Conservation (phyloP, 2,113 vertebrate genomes). For the Mirounga angustirostris region DNA sequence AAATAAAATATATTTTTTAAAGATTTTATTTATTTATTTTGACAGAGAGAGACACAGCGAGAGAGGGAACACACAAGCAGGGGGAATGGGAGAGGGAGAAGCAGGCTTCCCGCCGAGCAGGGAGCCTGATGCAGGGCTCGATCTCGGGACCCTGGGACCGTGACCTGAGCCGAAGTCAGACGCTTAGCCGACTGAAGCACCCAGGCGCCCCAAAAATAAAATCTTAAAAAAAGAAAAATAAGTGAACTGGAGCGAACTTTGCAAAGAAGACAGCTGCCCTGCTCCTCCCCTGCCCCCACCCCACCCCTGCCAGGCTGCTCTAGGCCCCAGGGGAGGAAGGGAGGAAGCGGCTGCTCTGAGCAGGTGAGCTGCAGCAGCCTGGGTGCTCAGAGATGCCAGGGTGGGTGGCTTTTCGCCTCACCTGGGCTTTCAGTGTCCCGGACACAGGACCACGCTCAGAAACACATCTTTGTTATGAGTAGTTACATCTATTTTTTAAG, state of each 20-base stretch:
- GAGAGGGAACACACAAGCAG: too few species aligned
- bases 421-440: not conserved
- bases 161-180: too few species aligned
- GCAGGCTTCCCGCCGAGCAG: too few species aligned
- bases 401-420: not conserved
- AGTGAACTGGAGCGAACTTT: not conserved
- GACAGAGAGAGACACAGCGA: too few species aligned
- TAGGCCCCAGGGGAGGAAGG: not conserved
- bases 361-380: not conserved
- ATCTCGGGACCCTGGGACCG: too few species aligned
- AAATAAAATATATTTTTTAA: not conserved
- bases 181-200: too few species aligned
- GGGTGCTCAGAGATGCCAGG: not conserved
- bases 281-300: not conserved
- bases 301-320: not conserved
- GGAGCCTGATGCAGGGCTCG: too few species aligned
- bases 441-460: not conserved
- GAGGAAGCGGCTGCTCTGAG: not conserved
- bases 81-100: too few species aligned
- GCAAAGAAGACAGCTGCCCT: not conserved
- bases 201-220: not conserved
- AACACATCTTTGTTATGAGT: not conserved
- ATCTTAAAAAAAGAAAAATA: not conserved
- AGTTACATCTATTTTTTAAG: not conserved
- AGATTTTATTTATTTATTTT: too few species aligned